Evolutionary conservation across 2,113 vertebrate genomes (phyloP).

Genomic region (Camelus bactrianus): DNA sequence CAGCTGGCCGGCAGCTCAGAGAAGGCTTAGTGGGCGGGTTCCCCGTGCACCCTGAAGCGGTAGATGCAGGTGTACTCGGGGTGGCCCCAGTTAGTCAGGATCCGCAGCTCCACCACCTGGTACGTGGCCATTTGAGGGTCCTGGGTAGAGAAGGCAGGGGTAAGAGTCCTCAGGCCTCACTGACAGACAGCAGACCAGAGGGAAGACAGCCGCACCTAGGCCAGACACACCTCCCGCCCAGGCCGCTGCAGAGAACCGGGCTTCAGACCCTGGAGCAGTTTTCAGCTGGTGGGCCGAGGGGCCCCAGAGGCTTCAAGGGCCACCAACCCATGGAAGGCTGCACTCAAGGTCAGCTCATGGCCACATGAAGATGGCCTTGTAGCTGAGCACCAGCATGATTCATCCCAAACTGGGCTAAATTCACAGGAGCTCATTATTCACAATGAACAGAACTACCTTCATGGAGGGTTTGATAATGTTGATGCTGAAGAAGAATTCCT

Average conservation of each 20-base stretch:
- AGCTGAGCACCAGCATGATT: neutral
- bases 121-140: constrained; percentile 75
- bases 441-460: neutral
- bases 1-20: neutral
- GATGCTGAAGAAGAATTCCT: neutral
- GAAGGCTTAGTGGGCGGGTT: constrained; percentile 77
- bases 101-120: constrained; percentile 91
- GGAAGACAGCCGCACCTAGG: neutral
- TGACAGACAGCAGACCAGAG: neutral
- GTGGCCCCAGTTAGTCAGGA: constrained; percentile 97
- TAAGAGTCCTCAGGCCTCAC: neutral
- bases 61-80: constrained; percentile 97
- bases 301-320: neutral
- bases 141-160: constrained; percentile 58
- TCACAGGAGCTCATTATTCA: neutral
- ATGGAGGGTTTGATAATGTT: fast-evolving
- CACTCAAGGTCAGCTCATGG: neutral
- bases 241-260: neutral
- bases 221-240: neutral
- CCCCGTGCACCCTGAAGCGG: constrained; percentile 96
- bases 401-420: neutral
- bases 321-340: neutral
- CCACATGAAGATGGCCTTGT: neutral
- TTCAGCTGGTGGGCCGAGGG: neutral
- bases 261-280: neutral